Evolutionary conservation across 2,113 vertebrate genomes (phyloP).

Genomic region (Columba janthina): DNA sequence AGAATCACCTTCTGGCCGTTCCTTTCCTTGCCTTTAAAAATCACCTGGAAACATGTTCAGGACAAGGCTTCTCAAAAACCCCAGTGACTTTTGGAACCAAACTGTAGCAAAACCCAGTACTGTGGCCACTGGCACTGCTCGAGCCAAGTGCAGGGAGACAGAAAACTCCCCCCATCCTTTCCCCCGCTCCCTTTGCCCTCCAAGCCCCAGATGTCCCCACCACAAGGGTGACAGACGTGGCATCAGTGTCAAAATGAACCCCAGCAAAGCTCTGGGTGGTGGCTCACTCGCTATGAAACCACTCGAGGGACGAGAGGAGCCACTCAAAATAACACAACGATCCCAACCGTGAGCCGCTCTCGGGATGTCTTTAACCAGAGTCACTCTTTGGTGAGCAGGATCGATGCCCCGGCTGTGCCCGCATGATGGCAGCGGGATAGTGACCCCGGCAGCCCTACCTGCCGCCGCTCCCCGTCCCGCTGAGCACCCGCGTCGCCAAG

Average conservation of each 20-base stretch:
- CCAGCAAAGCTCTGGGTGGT: background rate
- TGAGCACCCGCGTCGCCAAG: background rate
- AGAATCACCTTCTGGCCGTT: background rate
- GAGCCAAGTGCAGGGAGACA: background rate
- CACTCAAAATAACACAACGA: background rate
- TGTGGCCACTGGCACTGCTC: background rate
- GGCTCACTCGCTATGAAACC: accelerated
- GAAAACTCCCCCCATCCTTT: background rate
- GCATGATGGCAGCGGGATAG: accelerated
- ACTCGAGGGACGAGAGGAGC: accelerated
- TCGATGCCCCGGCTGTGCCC: background rate
- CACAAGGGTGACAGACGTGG: background rate
- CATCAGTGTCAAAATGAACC: background rate
- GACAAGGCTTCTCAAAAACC: background rate
- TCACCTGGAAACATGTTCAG: background rate
- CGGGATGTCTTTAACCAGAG: background rate
- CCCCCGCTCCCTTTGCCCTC: background rate
- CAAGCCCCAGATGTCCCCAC: background rate
- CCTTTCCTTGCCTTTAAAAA: background rate
- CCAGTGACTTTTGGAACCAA: background rate
- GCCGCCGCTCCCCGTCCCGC: background rate
- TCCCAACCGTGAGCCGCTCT: background rate
- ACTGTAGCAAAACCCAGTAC: background rate
- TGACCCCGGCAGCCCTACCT: background rate
- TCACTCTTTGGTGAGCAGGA: background rate